These are phyloP conservation scores for Cephus pulcher DNA, from an alignment of 2,888 invertebrate genomes.

Conservation along the genomic window DNA sequence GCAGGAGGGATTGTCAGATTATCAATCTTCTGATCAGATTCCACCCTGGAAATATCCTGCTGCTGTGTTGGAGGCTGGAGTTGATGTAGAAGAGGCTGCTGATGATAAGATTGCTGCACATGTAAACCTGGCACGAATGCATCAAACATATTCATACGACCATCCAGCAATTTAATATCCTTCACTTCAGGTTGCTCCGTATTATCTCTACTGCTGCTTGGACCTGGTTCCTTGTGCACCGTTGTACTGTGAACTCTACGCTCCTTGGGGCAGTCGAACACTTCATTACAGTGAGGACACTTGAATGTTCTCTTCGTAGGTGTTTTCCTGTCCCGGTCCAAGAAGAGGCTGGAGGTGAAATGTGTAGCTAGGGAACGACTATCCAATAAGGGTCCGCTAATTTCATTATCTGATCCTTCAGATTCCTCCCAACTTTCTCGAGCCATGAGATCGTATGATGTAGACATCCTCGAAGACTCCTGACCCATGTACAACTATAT, in stretches of 20 bases:
- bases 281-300: constrained; percentile 72
- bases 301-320: constrained; percentile 68
- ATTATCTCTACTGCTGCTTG: constrained; percentile 52
- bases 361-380: constrained; percentile 63
- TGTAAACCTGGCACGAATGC: constrained; percentile 59
- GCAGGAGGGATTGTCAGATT: constrained; percentile 46
- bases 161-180: constrained; percentile 60
- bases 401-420: constrained; percentile 74
- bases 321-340: constrained; percentile 63
- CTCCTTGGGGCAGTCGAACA: constrained; percentile 73
- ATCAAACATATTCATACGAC: constrained; percentile 61
- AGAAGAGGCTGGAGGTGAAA: constrained; percentile 62
- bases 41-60: constrained; percentile 47
- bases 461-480: constrained; percentile 68
- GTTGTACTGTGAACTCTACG: constrained; percentile 73
- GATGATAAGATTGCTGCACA: constrained; percentile 39
- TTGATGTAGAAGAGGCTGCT: constrained; percentile 59
- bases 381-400: constrained; percentile 59
- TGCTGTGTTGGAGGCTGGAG: constrained; percentile 55
- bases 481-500: constrained; percentile 71
- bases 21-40: constrained; percentile 51
- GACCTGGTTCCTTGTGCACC: constrained; percentile 68
- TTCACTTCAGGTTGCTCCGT: constrained; percentile 53
- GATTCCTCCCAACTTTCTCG: constrained; percentile 77
- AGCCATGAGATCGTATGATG: constrained; percentile 75